A percentile compares a stretch with the other conserved stretches of the same genome.
Conservation (phyloP, 2,113 vertebrate genomes). For the Heterotis niloticus region DNA sequence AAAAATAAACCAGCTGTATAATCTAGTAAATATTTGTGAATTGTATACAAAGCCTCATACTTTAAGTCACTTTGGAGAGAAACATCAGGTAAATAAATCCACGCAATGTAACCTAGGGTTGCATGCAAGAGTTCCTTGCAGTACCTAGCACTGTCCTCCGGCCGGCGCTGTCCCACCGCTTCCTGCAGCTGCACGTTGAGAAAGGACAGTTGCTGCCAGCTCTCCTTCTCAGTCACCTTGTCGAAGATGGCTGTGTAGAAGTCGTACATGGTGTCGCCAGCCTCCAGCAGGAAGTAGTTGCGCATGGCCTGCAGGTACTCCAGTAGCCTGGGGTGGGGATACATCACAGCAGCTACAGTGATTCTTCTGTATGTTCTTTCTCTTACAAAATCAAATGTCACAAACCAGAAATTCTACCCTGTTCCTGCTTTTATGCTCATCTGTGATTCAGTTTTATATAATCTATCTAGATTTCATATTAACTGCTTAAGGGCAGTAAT, state of each 20-base stretch:
- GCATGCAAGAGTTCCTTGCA: conserved; percentile 14
- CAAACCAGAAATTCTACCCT: too few species aligned
- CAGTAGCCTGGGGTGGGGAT: conserved; percentile 67
- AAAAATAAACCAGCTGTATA: not conserved
- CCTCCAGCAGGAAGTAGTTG: conserved; percentile 95
- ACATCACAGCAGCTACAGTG: not conserved
- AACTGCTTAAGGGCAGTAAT: too few species aligned
- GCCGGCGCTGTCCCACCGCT: conserved; percentile 87
- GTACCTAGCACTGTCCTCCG: conserved; percentile 89
- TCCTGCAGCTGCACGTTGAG: conserved; percentile 91
- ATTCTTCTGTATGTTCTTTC: too few species aligned
- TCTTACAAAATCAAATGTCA: too few species aligned
- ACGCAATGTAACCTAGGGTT: too few species aligned
- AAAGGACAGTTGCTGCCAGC: conserved; percentile 90
- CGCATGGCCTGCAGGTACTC: conserved; percentile 97
- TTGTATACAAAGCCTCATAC: not conserved
- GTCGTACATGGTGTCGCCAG: conserved; percentile 98
- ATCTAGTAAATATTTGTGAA: not conserved
- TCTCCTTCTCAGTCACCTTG: conserved; percentile 91
- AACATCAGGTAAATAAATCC: not conserved
- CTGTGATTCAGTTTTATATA: too few species aligned
- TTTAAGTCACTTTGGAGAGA: not conserved
- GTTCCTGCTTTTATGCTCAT: too few species aligned
- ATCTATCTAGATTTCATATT: too few species aligned
- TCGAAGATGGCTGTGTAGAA: conserved; percentile 98